These are phyloP conservation scores for Poeciliopsis turrubarensis DNA, from an alignment of 2,113 vertebrate genomes.

Conservation along the genomic window DNA sequence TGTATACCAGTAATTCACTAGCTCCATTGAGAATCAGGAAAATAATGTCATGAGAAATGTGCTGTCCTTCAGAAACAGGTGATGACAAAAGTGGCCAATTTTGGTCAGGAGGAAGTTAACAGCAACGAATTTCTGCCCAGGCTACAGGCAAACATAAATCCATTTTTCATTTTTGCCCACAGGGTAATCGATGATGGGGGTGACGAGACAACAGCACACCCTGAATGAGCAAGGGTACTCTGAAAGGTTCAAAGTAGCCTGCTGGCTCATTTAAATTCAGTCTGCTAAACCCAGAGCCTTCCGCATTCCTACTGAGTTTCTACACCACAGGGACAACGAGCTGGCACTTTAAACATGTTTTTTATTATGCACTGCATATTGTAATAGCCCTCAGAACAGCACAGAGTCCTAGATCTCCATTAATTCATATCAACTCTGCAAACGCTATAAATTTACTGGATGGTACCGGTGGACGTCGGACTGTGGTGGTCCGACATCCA, in stretches of 20 bases:
- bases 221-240: slow-evolving; percentile 60
- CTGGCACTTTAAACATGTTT: slow-evolving; percentile 52
- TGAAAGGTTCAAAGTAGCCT: slow-evolving; percentile 59
- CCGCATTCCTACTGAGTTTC: slow-evolving; percentile 56
- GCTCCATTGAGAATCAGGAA: background rate
- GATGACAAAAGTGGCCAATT: slow-evolving; percentile 37
- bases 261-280: slow-evolving; percentile 68
- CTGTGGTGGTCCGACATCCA: background rate
- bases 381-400: slow-evolving; percentile 59
- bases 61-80: slow-evolving; percentile 10
- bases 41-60: slow-evolving; percentile 16
- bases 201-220: slow-evolving; percentile 68
- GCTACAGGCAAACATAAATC: slow-evolving; percentile 57
- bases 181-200: slow-evolving; percentile 73
- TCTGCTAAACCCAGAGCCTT: slow-evolving; percentile 58
- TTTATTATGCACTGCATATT: slow-evolving; percentile 44
- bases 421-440: slow-evolving; percentile 59
- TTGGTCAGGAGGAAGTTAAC: slow-evolving; percentile 31
- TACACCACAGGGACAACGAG: slow-evolving; percentile 42
- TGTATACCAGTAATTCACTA: background rate
- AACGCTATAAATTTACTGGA: slow-evolving; percentile 3
- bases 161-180: slow-evolving; percentile 73
- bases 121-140: slow-evolving; percentile 44
- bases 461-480: too few species aligned
- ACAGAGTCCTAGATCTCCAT: slow-evolving; percentile 49